phyloP scores from a whole-genome alignment of 2,797 vertebrate species.

The Enteromius paludinosus region DNA sequence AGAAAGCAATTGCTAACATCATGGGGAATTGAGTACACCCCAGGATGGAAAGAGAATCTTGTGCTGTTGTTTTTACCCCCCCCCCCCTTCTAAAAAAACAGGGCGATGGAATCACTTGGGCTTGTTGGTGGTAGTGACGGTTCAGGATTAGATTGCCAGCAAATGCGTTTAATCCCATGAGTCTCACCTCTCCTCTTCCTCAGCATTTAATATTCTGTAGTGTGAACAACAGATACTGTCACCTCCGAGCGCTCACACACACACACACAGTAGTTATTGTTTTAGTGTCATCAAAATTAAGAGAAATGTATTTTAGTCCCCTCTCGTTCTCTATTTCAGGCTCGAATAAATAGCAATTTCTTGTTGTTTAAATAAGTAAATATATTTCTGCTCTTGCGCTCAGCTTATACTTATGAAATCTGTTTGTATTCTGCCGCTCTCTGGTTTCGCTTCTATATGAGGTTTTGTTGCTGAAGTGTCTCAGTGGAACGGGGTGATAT shows the following conservation, averaged over 20 bases:
- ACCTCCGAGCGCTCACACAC: conserved; percentile 14
- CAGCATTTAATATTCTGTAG: conserved; percentile 58
- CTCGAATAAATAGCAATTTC: conserved; percentile 52
- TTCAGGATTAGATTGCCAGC: conserved; percentile 64
- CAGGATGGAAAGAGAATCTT: conserved; percentile 52
- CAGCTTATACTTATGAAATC: conserved; percentile 40
- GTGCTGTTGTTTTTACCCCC: conserved; percentile 50
- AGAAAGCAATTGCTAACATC: conserved; percentile 60
- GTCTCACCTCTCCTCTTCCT: conserved; percentile 47
- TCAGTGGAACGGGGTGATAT: conserved; percentile 23
- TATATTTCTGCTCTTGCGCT: conserved; percentile 39
- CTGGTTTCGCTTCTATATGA: conserved; percentile 36
- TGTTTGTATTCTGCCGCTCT: conserved; percentile 26
- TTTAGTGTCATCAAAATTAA: conserved; percentile 52
- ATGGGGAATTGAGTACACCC: conserved; percentile 56
- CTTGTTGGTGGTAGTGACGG: conserved; percentile 54
- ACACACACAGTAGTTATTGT: conserved; percentile 15
- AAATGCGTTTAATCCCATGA: conserved; percentile 62
- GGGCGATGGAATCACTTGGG: conserved; percentile 47
- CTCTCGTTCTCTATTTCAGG: conserved; percentile 42
- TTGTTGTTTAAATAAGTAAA: conserved; percentile 56
- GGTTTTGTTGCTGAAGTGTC: conserved; percentile 37
- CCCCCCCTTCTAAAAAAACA: not conserved
- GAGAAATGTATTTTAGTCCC: conserved; percentile 32
- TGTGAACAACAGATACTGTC: conserved; percentile 49